These are phyloP conservation scores for Penelope pileata DNA, from an alignment of 2,113 vertebrate genomes.

Conservation along the genomic window DNA sequence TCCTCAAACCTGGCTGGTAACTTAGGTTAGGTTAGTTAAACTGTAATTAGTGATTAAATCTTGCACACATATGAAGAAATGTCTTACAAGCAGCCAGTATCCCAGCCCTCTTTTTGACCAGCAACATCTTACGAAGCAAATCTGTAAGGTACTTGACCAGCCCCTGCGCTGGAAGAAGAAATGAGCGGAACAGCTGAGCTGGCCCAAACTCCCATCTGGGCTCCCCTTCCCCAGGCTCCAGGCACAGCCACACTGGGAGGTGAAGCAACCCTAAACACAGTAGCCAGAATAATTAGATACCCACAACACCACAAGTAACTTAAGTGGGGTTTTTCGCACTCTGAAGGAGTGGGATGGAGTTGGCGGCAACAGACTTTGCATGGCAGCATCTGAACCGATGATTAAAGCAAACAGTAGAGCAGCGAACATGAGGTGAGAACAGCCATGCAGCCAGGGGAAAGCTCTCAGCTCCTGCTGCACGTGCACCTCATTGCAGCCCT, in stretches of 20 bases:
- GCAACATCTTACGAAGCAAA: not conserved
- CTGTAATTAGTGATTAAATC: not conserved
- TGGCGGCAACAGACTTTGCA: not conserved
- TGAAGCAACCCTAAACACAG: not conserved
- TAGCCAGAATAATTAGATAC: not conserved
- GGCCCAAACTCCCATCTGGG: not conserved
- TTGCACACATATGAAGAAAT: not conserved
- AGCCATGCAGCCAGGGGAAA: not conserved
- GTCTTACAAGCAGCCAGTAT: not conserved
- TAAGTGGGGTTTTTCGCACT: not conserved
- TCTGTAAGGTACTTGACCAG: constrained; percentile 18
- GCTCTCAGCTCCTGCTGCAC: fast-evolving
- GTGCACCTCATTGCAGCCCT: not conserved
- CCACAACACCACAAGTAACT: not conserved
- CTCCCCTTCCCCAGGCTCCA: not conserved
- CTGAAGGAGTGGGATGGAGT: not conserved
- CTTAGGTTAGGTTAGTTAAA: not conserved
- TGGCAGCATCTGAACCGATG: not conserved
- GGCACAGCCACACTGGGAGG: not conserved
- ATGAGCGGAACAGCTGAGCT: not conserved
- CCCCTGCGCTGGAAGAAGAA: not conserved
- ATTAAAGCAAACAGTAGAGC: not conserved
- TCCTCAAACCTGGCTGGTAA: not conserved
- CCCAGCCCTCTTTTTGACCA: not conserved
- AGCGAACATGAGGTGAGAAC: not conserved